Conservation (phyloP, 2,797 vertebrate species). For the Notoglanidium macrostoma region DNA sequence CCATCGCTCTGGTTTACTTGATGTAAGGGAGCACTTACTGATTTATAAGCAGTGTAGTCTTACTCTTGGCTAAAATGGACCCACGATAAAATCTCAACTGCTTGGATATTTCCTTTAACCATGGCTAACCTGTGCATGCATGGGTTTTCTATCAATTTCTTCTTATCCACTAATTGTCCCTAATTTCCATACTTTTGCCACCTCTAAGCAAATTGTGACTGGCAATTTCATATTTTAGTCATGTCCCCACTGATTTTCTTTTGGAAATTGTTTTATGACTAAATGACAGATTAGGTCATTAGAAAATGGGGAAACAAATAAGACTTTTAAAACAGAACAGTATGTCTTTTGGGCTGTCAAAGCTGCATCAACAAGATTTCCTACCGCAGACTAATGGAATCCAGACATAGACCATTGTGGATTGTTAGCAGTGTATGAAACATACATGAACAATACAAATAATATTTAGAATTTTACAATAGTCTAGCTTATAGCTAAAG, state of each 20-base stretch:
- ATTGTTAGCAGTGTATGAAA: not conserved
- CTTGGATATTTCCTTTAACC: conserved; percentile 15
- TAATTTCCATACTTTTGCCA: not conserved
- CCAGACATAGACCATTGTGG: not conserved
- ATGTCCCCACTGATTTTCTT: not conserved
- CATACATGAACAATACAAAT: not conserved
- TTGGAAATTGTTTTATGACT: not conserved
- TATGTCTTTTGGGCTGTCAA: not conserved
- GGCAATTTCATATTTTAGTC: not conserved
- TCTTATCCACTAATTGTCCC: not conserved
- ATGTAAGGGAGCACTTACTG: not conserved
- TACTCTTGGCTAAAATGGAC: conserved; percentile 14
- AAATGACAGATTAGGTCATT: not conserved
- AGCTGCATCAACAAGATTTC: not conserved
- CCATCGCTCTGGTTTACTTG: conserved; percentile 27
- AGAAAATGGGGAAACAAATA: not conserved
- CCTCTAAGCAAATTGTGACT: not conserved
- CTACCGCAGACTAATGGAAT: not conserved
- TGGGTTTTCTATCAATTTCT: conserved; percentile 5
- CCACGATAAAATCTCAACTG: conserved; percentile 11
- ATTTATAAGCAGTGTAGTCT: conserved; percentile 21
- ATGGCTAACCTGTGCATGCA: not conserved
- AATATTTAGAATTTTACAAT: not conserved
- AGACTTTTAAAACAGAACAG: not conserved
- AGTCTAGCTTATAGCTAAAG: not conserved